Conservation (phyloP, 2,113 vertebrate genomes). For the Planiliza haematocheilus region DNA sequence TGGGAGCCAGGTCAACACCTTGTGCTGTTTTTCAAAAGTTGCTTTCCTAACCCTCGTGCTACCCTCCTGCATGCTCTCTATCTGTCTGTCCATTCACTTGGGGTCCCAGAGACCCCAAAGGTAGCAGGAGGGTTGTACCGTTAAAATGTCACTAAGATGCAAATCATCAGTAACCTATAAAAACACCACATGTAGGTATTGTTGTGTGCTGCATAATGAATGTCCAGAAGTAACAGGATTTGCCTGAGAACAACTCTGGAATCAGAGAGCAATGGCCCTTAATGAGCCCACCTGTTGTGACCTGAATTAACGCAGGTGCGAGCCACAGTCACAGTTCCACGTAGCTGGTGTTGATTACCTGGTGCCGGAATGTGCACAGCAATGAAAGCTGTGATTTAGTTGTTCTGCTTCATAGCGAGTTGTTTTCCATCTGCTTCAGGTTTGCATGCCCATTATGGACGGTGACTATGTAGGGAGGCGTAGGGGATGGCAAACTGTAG, state of each 20-base stretch:
- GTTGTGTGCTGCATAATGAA: not conserved
- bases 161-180: not conserved
- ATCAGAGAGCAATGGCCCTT: not conserved
- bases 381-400: not conserved
- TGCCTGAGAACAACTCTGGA: not conserved
- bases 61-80: too few species aligned
- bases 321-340: not conserved
- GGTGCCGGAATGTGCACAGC: not conserved
- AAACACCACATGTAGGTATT: not conserved
- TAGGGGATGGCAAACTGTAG: slow-evolving; percentile 8
- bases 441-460: slow-evolving; percentile 22
- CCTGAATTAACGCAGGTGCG: slow-evolving; percentile 34
- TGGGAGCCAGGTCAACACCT: too few species aligned
- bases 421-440: not conserved
- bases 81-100: too few species aligned
- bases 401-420: not conserved
- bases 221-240: not conserved
- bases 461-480: not conserved
- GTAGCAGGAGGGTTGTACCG: too few species aligned
- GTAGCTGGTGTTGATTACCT: slow-evolving; percentile 30
- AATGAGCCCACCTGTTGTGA: slow-evolving; percentile 34
- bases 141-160: too few species aligned
- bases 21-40: too few species aligned
- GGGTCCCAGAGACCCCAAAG: too few species aligned
- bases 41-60: too few species aligned